Conservation (phyloP, 2,888 invertebrate species). For the Lasiommata megera region DNA sequence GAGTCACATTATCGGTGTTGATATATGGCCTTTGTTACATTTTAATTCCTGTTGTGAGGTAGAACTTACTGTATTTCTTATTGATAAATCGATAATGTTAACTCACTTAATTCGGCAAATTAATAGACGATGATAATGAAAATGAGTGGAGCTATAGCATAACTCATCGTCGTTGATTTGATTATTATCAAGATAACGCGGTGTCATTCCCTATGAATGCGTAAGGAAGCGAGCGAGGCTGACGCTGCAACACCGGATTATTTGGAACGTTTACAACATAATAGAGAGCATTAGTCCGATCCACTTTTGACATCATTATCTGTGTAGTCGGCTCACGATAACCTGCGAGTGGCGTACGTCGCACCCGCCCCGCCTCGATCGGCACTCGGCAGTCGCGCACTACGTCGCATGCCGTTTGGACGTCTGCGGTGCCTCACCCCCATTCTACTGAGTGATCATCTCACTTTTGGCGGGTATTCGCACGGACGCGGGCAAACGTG, state of each 20-base stretch:
- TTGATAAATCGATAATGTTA: neutral
- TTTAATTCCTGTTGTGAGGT: neutral
- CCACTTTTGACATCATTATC: slow-evolving; percentile 82
- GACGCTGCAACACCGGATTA: slow-evolving; percentile 56
- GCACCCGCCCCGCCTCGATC: slow-evolving; percentile 53
- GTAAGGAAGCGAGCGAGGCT: slow-evolving; percentile 38
- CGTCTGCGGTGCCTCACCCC: slow-evolving; percentile 45
- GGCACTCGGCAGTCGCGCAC: slow-evolving; percentile 77
- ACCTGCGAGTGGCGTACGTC: slow-evolving; percentile 69
- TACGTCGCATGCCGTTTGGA: slow-evolving; percentile 55
- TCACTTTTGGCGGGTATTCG: slow-evolving; percentile 77
- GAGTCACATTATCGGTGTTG: slow-evolving; percentile 13
- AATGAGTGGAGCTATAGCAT: neutral
- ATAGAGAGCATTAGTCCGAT: slow-evolving; percentile 78
- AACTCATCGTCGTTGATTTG: slow-evolving; percentile 41
- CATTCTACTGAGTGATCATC: slow-evolving; percentile 49
- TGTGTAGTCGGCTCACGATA: slow-evolving; percentile 76
- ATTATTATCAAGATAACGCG: slow-evolving; percentile 53
- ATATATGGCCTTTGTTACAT: neutral
- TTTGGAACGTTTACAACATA: slow-evolving; percentile 73
- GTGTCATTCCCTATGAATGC: slow-evolving; percentile 38
- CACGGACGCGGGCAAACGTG: slow-evolving; percentile 60
- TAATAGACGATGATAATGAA: slow-evolving; percentile 2
- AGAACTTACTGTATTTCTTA: neutral
- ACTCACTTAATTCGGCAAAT: neutral